A percentile compares a stretch with the other conserved stretches of the same genome.
These are phyloP conservation scores for Archivesica marissinica DNA, from an alignment of 1,140 invertebrate genomes.

Conservation along the genomic window DNA sequence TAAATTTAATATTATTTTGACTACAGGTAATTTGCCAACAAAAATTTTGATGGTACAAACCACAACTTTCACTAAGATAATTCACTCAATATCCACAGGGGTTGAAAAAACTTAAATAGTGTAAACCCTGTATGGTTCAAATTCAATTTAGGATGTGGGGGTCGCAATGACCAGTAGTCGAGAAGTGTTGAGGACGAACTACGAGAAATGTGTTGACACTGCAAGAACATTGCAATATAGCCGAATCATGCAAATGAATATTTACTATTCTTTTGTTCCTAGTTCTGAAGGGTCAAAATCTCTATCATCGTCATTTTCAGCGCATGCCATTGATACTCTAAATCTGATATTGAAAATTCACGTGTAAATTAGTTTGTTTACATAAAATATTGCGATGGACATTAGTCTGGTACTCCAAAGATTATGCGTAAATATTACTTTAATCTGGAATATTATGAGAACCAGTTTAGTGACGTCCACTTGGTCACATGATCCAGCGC, in stretches of 20 bases:
- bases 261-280: conserved; percentile 91
- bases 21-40: not conserved
- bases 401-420: not conserved
- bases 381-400: not conserved
- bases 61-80: not conserved
- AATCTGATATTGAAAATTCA: too few relatives aligned
- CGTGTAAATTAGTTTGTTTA: not conserved
- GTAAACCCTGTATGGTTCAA: not conserved
- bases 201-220: not conserved
- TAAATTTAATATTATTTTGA: not conserved
- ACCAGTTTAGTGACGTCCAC: not conserved
- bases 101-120: not conserved
- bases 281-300: conserved; percentile 87
- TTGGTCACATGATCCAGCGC: conserved; percentile 35
- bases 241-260: too few relatives aligned
- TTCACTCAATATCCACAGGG: not conserved
- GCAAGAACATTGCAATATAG: too few relatives aligned
- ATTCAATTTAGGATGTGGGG: not conserved
- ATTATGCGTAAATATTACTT: not conserved
- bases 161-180: not conserved
- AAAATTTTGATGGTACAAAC: not conserved
- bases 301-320: conserved; percentile 61
- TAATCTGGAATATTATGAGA: not conserved
- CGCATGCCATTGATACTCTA: conserved; percentile 32
- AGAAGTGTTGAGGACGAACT: not conserved